These are phyloP conservation scores for Eudorcas thomsonii DNA, from an alignment of 2,113 vertebrate genomes.

Conservation along the genomic window DNA sequence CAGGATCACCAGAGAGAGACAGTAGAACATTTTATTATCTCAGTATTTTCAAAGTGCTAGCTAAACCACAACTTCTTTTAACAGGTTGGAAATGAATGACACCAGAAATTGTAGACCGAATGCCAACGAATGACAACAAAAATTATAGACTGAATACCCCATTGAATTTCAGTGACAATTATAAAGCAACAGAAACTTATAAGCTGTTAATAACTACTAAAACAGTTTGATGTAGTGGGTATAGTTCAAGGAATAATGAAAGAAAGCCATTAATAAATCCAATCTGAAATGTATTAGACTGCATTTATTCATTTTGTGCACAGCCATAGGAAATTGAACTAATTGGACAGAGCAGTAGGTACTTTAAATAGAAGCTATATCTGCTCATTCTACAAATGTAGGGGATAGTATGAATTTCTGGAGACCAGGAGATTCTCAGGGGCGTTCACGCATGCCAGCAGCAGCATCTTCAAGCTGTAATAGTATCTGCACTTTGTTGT, in stretches of 20 bases:
- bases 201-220: background rate
- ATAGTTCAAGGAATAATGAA: slow-evolving; percentile 21
- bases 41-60: background rate
- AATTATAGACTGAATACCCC: background rate
- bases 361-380: background rate
- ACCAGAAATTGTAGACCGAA: background rate
- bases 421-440: background rate
- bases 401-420: background rate
- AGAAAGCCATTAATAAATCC: background rate
- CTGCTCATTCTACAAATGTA: background rate
- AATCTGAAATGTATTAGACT: background rate
- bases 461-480: background rate
- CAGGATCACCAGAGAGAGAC: background rate
- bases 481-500: background rate
- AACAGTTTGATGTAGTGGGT: background rate
- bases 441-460: background rate
- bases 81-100: background rate
- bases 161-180: background rate
- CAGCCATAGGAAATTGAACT: background rate
- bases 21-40: background rate
- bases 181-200: background rate
- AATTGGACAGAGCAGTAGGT: background rate
- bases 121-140: background rate
- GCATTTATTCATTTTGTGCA: background rate
- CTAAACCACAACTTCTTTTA: background rate